Base-by-base conservation (phyloP, 35 echinoderm and acorn worm species). In the Apostichopus californicus region DNA sequence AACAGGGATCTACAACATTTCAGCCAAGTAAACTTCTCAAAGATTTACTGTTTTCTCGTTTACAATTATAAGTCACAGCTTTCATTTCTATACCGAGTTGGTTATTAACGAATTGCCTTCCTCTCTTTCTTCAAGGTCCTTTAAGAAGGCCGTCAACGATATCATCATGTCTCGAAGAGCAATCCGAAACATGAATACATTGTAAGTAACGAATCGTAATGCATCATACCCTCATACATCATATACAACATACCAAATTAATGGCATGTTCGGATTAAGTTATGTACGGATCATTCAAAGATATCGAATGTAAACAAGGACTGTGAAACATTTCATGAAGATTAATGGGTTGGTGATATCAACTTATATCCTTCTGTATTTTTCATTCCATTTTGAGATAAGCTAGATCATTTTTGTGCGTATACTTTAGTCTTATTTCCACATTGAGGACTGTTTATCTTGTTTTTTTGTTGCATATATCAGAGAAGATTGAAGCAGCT, bases 101-200 rank as follows among this genome's bases (percentile, higher is more conserved):
- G 34, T 46, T 46, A 2, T 61, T 61, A 61, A 61, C 12, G 12
- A 61, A 61, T 9, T 75, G 5, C 71, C n/a, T 5, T 22, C n/a
- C 71, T 75, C 17, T 75, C n/a, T 18, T 81, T 80, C 17, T 83
- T 86, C 12, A 23, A 98, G 97, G 72, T 93, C 97, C 34, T 98
- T 98, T 88, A 98, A 98, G 93, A 98, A 98, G 88, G 97, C 97
- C 56, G 93, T 98, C 12, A 93, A 98, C 93, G 97, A 98, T 95
- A 95, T 98, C 63, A 96, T 98, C 58, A 96, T 98, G 97, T 98
- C 97, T 52, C 96, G 97, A 87, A 94, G 97, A 94, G 97, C 97
- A 12, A 98, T 98, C 73, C 87, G 97, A 78, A 98, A 98, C 72
- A 98, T 98, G 97, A 98, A 98, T 65, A 98, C 97, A 11, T 85